These are phyloP conservation scores for Argyresthia albistria DNA, from an alignment of 2,888 invertebrate species.

Conservation along the genomic window DNA sequence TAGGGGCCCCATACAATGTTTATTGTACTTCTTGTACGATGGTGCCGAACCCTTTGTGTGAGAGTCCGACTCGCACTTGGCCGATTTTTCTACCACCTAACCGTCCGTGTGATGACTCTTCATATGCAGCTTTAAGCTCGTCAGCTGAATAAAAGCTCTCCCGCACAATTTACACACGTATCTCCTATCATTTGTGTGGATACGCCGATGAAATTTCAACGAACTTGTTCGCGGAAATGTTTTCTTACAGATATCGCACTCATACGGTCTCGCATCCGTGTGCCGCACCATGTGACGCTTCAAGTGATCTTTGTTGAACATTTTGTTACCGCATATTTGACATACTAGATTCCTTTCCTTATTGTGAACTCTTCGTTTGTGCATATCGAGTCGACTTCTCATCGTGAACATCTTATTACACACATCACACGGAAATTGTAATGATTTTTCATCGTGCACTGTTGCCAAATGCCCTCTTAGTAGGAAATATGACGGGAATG, in stretches of 20 bases:
- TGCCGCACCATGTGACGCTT: conserved; percentile 70
- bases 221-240: conserved; percentile 71
- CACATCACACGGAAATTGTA: conserved; percentile 39
- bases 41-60: not conserved
- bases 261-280: conserved; percentile 66
- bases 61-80: not conserved
- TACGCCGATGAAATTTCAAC: conserved; percentile 64
- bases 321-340: conserved; percentile 46
- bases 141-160: conserved; percentile 69
- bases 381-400: conserved; percentile 33
- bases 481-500: conserved; percentile 34
- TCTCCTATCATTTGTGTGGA: conserved; percentile 69
- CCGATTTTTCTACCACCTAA: not conserved
- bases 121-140: conserved; percentile 70
- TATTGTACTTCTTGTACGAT: not conserved
- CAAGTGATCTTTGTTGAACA: conserved; percentile 52
- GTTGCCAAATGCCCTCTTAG: conserved; percentile 42
- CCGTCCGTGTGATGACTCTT: conserved; percentile 53
- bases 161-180: conserved; percentile 67
- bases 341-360: conserved; percentile 41
- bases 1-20: not conserved
- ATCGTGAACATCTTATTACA: conserved; percentile 36
- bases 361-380: conserved; percentile 42
- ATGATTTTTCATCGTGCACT: conserved; percentile 40
- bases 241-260: conserved; percentile 71